These are phyloP conservation scores for Dyspetes luteomarginatus DNA, from an alignment of 2,888 invertebrate genomes.

Conservation along the genomic window DNA sequence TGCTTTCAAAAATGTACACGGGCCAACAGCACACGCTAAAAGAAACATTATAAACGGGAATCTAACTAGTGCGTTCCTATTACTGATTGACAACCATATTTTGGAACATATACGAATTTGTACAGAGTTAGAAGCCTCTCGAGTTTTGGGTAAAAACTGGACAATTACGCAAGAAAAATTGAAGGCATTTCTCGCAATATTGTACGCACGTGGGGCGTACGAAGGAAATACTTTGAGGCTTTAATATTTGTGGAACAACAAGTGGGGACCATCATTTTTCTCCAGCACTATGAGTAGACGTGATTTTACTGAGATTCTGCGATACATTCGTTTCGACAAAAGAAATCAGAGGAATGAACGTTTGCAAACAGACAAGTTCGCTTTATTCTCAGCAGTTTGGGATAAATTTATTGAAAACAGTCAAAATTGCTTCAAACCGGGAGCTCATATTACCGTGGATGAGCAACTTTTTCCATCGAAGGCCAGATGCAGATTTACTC, in stretches of 20 bases:
- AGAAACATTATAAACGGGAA: constrained; percentile 68
- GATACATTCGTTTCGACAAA: constrained; percentile 68
- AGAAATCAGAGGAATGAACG: constrained; percentile 63
- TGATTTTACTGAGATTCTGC: constrained; percentile 63
- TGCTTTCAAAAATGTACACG: constrained; percentile 51
- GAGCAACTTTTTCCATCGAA: constrained; percentile 70
- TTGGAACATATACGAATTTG: constrained; percentile 55
- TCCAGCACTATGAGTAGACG: constrained; percentile 74
- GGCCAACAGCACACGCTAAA: constrained; percentile 68
- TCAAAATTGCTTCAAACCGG: constrained; percentile 63
- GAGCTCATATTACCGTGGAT: constrained; percentile 63
- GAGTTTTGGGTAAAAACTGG: constrained; percentile 60
- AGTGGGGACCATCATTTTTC: constrained; percentile 62
- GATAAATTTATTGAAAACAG: constrained; percentile 69
- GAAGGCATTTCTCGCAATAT: constrained; percentile 60
- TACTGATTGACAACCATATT: constrained; percentile 67
- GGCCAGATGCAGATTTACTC: constrained; percentile 37
- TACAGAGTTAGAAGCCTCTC: constrained; percentile 60
- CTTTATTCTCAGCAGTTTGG: constrained; percentile 67
- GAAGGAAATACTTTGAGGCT: constrained; percentile 54
- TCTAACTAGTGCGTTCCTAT: constrained; percentile 67
- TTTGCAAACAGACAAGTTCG: constrained; percentile 69
- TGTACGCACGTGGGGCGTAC: constrained; percentile 60
- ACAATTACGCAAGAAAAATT: constrained; percentile 60
- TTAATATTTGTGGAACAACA: constrained; percentile 58